These are phyloP conservation scores for Aptenodytes forsteri DNA, from an alignment of 2,113 vertebrate genomes.

Conservation along the genomic window DNA sequence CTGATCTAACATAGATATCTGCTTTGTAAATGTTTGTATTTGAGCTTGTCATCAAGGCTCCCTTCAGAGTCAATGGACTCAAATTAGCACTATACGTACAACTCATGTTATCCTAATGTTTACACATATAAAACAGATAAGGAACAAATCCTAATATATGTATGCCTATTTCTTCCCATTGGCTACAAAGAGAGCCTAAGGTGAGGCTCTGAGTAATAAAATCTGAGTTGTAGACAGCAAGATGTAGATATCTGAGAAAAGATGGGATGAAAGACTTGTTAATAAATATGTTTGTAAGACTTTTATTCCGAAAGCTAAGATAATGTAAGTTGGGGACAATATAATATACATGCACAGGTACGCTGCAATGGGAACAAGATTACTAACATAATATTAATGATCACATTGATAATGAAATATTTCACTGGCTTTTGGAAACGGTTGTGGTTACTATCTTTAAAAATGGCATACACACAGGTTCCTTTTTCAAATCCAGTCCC, in stretches of 20 bases:
- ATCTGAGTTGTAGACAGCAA: neutral
- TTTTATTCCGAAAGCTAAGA: neutral
- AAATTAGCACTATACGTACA: accelerated
- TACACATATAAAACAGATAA: neutral
- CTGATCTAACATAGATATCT: neutral
- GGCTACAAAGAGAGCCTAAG: neutral
- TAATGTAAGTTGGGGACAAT: neutral
- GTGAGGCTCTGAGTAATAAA: neutral
- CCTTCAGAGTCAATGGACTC: neutral
- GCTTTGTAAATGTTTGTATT: neutral
- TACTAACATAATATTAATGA: neutral
- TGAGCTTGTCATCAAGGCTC: neutral
- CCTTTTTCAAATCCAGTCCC: neutral
- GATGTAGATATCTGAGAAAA: neutral
- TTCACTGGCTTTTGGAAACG: neutral
- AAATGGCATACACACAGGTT: neutral
- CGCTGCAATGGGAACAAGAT: neutral
- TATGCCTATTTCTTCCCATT: neutral
- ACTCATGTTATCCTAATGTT: neutral
- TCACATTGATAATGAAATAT: neutral
- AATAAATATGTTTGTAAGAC: neutral
- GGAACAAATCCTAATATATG: neutral
- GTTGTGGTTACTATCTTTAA: neutral
- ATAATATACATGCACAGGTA: neutral
- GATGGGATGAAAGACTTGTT: neutral